A percentile compares a stretch with the other conserved stretches of the same genome.
Conservation (phyloP, 2,888 invertebrate species). For the Cataglyphis altisquamis region DNA sequence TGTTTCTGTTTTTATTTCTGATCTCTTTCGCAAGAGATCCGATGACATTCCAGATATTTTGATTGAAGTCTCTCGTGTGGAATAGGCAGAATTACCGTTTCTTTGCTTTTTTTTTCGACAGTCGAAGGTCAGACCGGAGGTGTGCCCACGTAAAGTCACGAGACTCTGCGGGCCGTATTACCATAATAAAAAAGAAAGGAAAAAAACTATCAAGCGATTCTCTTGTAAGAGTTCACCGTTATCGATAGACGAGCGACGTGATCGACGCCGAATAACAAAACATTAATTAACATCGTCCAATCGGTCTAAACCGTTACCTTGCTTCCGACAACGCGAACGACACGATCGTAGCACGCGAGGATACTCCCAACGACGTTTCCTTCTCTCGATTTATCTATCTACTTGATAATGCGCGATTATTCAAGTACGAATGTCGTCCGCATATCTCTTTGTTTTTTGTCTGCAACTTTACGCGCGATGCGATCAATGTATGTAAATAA, state of each 20-base stretch:
- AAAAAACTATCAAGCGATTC: not conserved
- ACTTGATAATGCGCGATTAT: not conserved
- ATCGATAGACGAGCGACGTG: not conserved
- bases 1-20: not conserved
- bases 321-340: conserved; percentile 12
- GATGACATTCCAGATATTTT: conserved; percentile 1
- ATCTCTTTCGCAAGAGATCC: not conserved
- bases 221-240: conserved; percentile 48
- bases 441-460: not conserved
- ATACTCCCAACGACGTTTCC: conserved; percentile 22
- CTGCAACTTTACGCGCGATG: not conserved
- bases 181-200: conserved; percentile 7
- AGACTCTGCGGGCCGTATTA: conserved; percentile 6
- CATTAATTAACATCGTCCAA: conserved; percentile 40
- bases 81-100: not conserved
- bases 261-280: conserved; percentile 46
- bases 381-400: not conserved
- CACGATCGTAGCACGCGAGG: conserved; percentile 28
- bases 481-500: not conserved
- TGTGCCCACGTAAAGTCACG: conserved; percentile 26
- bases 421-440: conserved; percentile 16
- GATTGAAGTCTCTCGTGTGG: not conserved
- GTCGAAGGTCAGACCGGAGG: conserved; percentile 36
- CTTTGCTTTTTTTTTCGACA: conserved; percentile 30
- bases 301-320: conserved; percentile 35